A percentile compares a stretch with the other conserved stretches of the same genome.
These are phyloP conservation scores for Philopotamus ludificatus DNA, from an alignment of 1,140 invertebrate genomes.

Conservation along the genomic window DNA sequence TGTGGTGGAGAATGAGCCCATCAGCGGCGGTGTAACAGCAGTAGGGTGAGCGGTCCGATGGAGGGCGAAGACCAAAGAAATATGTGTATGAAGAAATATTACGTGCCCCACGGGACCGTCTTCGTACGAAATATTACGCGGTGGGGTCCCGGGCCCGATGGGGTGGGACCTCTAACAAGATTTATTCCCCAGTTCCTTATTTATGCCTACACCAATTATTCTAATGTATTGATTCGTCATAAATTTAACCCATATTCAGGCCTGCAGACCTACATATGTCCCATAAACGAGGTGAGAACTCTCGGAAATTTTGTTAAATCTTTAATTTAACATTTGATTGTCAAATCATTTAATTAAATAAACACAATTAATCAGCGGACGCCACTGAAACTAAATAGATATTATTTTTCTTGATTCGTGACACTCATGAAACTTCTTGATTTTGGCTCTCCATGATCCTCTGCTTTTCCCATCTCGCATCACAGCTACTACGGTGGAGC, in stretches of 20 bases:
- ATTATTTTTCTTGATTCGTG: too few species aligned
- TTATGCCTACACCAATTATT: conserved; percentile 26
- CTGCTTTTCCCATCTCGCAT: too few species aligned
- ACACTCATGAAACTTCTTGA: too few species aligned
- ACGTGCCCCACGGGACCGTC: conserved; percentile 17
- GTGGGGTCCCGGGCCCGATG: background rate
- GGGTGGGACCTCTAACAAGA: conserved; percentile 8
- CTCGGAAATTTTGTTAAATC: too few species aligned
- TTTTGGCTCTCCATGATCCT: too few species aligned
- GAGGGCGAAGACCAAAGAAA: conserved; percentile 12
- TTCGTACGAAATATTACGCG: background rate
- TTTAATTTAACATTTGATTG: too few species aligned
- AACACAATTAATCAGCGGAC: too few species aligned
- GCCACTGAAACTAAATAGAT: too few species aligned
- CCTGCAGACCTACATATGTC: too few species aligned
- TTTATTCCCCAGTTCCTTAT: conserved; percentile 12
- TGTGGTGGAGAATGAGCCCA: background rate
- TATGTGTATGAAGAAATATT: conserved; percentile 30
- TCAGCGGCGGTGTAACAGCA: background rate
- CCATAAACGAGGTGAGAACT: too few species aligned
- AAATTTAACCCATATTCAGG: conserved; percentile 6
- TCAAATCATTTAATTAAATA: too few species aligned
- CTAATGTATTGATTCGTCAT: conserved; percentile 27
- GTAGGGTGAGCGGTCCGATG: conserved; percentile 6
- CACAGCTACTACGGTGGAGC: too few species aligned